Conservation (phyloP, 1,140 invertebrate genomes). For the Coelopa frigida region DNA sequence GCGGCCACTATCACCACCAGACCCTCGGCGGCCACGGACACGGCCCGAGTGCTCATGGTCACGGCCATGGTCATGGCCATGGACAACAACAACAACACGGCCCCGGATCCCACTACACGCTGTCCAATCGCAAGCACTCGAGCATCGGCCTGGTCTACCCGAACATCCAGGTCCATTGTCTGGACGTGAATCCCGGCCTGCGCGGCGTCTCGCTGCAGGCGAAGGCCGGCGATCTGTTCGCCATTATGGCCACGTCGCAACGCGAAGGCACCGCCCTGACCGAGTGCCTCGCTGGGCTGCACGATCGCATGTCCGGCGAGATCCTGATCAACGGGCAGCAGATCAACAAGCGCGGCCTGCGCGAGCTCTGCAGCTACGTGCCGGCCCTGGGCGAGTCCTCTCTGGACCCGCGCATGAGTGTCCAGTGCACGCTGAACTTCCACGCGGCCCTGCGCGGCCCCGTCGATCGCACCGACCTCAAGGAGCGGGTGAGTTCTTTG, state of each 20-base stretch:
- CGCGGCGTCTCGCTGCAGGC: constrained; percentile 74
- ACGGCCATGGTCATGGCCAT: constrained; percentile 4
- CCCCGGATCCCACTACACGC: constrained; percentile 14
- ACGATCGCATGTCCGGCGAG: constrained; percentile 64
- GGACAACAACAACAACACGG: neutral
- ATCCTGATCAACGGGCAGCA: constrained; percentile 81
- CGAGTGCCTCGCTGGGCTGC: constrained; percentile 69
- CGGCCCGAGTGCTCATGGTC: constrained; percentile 9
- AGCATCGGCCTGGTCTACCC: constrained; percentile 49
- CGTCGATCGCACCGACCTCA: constrained; percentile 54
- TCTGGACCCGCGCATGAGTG: constrained; percentile 65
- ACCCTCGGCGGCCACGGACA: constrained; percentile 32
- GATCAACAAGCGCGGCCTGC: constrained; percentile 61
- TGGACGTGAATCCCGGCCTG: constrained; percentile 50
- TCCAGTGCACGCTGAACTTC: constrained; percentile 73
- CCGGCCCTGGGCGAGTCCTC: constrained; percentile 38
- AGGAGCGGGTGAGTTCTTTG: constrained; percentile 49
- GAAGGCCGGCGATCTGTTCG: constrained; percentile 81
- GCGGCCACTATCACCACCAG: constrained; percentile 22
- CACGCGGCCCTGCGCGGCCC: constrained; percentile 64
- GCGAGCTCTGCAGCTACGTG: constrained; percentile 47
- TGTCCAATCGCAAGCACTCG: constrained; percentile 36
- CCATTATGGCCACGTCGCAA: constrained; percentile 78
- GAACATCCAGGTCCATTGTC: constrained; percentile 58
- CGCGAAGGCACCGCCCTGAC: constrained; percentile 72